Base-by-base conservation (phyloP, 2,797 vertebrate species). In the Lagorchestes hirsutus region DNA sequence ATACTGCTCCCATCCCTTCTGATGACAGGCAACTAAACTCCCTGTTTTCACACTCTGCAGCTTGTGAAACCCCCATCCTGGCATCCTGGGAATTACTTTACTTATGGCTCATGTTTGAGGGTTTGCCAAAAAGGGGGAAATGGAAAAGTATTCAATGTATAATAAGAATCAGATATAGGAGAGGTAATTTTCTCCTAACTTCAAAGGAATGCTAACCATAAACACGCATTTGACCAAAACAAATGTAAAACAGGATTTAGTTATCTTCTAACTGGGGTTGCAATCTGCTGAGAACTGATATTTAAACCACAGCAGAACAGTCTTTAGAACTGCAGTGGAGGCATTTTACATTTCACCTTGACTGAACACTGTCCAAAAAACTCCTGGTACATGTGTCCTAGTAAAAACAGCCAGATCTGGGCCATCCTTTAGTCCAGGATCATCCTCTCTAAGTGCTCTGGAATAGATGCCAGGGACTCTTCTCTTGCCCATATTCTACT, bases 401-500 rank as follows among this genome's bases (percentile, higher is more conserved):
- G 22, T 50, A 50, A 50, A 28, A 27, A 82, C 9, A 87, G 31
- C 40, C 40, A 11, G 40, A 10, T 87, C 74, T 87, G 74, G 22
- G 40, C 4, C 4, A 28, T 87, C 9, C 40, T 50, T 87, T 46
- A 50, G 22, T 27, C 24, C 22, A 46, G 24, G 1, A 24, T 40
- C 40, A 11, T 87, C 24, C 10, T 87, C 40, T 50, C 22, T 87
- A 27, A 87, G 74, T 46, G 9, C 22, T 87, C 74, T n/a, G 93
- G 59, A 95, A 95, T 57, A 22, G 52, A 92, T 1, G 27, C 5
- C 27, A 90, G 29, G 58, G 54, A 96, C 94, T 1, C 46, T 93
- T 87, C 46, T 94, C 46, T 90, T 95, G 59, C 94, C 40, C 74
- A 87, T 62, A 91, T 10, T 87, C 40, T 50, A 50, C 22, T 27